Evolutionary conservation across 2,797 vertebrate genomes (phyloP), one percentile per base, ranked within the genome.

Genomic region (Percopsis omiscomaycus): DNA sequence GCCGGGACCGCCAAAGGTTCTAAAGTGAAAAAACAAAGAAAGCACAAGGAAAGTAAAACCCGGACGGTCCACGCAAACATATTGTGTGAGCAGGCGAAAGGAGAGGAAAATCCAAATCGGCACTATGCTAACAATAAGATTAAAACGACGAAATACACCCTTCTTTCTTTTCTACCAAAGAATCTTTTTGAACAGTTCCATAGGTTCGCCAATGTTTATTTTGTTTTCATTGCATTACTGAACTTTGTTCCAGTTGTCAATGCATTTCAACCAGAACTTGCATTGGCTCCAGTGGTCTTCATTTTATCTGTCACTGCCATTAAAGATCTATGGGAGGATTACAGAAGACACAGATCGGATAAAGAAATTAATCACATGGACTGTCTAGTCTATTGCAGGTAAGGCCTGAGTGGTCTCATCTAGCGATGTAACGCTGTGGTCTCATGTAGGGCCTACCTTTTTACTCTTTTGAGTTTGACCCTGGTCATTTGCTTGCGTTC

Each of bases 151-250:
- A 98, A 97, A 79, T 98, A 98, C 91, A 98, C 97, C 0, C 77
- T 94, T 6, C 89, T 98, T 61, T 98, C 96, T 56, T 98, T 99
- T 85, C 87, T 98, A 77, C 97, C 97, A 63, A 98, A 98, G 89
- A 99, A 98, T 78, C 95, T 98, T 8, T 98, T 98, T 3, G 97
- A 98, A 69, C 97, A 98, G 89, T 98, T 98, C 74, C 97, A 98
- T 68, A 91, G 97, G 48, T 94, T 98, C 65, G 97, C 97, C 79
- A 98, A 98, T 12, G 95, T 98, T 48, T 98, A 99, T 91, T 99
- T 99, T 13, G 97, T 98, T 5, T 94, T 98, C 84, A 97, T 98
- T 53, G 95, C 96, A 0, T 85, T 99, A 81, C 92, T 98, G 46
- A 99, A 98, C 83, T 98, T 98, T 3, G 93, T 95, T 48, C 97